Evolutionary conservation across 2,113 vertebrate genomes (phyloP), one percentile per base, ranked within the genome.

Genomic region (Gallinago media): DNA sequence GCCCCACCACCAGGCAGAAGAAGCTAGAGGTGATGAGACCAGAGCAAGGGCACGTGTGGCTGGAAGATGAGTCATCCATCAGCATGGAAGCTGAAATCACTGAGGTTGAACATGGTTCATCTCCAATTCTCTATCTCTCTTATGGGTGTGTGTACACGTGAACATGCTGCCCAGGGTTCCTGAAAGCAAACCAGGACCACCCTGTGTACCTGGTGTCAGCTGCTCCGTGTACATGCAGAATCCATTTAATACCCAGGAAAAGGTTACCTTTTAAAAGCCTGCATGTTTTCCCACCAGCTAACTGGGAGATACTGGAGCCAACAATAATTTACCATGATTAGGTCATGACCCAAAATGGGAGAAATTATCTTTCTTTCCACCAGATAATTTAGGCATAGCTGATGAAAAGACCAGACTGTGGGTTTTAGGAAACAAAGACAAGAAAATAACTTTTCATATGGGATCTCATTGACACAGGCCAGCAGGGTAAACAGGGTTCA

Each of bases 301-400:
- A 40, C 25, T 50, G 49, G 49, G n/a, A 86, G 91, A 38, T 84
- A 75, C 86, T 89, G 85, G 78, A 87, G 75, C 71, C 92, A 96
- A 94, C 78, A 81, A 71, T 50, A 36, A 34, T 29, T 75, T 82
- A 47, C 32, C 16, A 73, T 27, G 86, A 94, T 95, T 91, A 70
- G 34, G 85, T 96, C 72, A 95, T 95, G 85, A 83, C 58, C 65
- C 88, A 62, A 91, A 65, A 61, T 13, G 19, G 27, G 34, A 87
- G 47, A 54, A 86, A 75, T 29, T 31, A n/a, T 49, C 9, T 40
- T 71, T 93, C 42, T 62, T 3, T 0, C 46, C 36, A 76, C 26
- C 29, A 81, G 65, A 52, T 40, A 79, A 72, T 27, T 62, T 44
- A 56, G 32, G 52, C 34, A 72, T 13, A 71, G 40, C 8, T 2